Base-by-base conservation (phyloP, 2,797 vertebrate species). In the Argya squamiceps region DNA sequence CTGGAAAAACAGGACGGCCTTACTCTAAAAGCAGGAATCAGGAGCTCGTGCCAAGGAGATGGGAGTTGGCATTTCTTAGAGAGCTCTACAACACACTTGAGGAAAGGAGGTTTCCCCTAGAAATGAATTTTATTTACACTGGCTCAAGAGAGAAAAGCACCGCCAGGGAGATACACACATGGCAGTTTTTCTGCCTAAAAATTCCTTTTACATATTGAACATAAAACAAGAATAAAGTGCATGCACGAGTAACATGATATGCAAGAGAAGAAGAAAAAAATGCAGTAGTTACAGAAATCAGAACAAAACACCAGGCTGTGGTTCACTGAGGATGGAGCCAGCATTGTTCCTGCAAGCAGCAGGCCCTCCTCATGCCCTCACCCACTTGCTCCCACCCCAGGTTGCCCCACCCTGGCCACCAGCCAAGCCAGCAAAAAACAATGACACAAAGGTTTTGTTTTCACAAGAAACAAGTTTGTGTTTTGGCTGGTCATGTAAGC, bases 31-130 rank as follows among this genome's bases (percentile, higher is more conserved):
- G 58, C 49, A 79, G 62, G 32, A 74, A 55, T 62, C 22, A 64
- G 88, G 74, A 64, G 24, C 29, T 39, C 27, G 39, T 87, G 76
- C 90, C 93, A 96, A 78, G n/a, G 79, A 76, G 58, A 44, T 79
- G 68, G 74, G 88, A 85, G 73, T 53, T 84, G 53, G 58, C 84
- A 95, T 92, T 96, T 93, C 91, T 79, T 91, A 80, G 74, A 89
- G 76, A 95, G 78, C 26, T 74, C 65, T 87, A 60, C 67, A 68
- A n/a, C 79, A 77, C 75, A 47, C 70, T 84, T 89, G 87, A 89
- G 78, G 43, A 90, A 91, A 84, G 74, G 75, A 91, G 22, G 14
- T 15, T 67, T 78, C 20, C 53, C 64, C 63, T 76, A 93, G 86
- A 79, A 94, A 83, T 77, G 0, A 46, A 60, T 68, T 93, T 77